These are phyloP conservation scores for Coecobrya sp. DNA, from an alignment of 2,888 invertebrate genomes.

Conservation along the genomic window DNA sequence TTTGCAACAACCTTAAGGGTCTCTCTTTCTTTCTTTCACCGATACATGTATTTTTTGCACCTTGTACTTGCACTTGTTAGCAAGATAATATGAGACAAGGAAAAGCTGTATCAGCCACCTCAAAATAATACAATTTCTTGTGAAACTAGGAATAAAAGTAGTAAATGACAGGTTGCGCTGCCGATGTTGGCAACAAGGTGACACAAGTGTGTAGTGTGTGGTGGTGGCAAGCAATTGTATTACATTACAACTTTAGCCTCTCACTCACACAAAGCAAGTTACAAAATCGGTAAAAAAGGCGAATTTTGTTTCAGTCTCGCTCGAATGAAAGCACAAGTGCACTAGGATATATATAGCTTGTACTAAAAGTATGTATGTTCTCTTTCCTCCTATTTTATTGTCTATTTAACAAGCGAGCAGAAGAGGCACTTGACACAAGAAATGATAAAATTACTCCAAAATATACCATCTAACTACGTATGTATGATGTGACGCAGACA, in stretches of 20 bases:
- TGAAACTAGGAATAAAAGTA: conserved; percentile 47
- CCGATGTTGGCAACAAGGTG: conserved; percentile 34
- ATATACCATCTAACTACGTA: not conserved
- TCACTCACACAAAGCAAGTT: conserved; percentile 54
- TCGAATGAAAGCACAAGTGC: conserved; percentile 29
- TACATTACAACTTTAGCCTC: conserved; percentile 46
- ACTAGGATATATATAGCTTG: not conserved
- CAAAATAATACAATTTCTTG: conserved; percentile 29
- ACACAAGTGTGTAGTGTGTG: conserved; percentile 52
- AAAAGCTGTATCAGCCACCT: conserved; percentile 18
- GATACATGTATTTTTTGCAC: not conserved
- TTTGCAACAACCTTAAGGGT: not conserved
- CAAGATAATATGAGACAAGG: not conserved
- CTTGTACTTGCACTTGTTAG: not conserved
- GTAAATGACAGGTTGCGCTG: conserved; percentile 67
- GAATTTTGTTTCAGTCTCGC: conserved; percentile 67
- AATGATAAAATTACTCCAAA: conserved; percentile 27
- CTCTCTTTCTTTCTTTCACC: not conserved
- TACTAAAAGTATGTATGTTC: not conserved
- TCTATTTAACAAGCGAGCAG: conserved; percentile 51
- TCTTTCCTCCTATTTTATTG: not conserved
- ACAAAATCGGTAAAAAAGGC: conserved; percentile 31
- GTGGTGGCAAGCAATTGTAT: conserved; percentile 66
- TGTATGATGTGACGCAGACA: not conserved
- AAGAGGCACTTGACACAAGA: conserved; percentile 23